Evolutionary conservation across 1,140 invertebrate genomes (phyloP), one percentile per base, ranked within the genome.

Genomic region (Episyrphus balteatus): DNA sequence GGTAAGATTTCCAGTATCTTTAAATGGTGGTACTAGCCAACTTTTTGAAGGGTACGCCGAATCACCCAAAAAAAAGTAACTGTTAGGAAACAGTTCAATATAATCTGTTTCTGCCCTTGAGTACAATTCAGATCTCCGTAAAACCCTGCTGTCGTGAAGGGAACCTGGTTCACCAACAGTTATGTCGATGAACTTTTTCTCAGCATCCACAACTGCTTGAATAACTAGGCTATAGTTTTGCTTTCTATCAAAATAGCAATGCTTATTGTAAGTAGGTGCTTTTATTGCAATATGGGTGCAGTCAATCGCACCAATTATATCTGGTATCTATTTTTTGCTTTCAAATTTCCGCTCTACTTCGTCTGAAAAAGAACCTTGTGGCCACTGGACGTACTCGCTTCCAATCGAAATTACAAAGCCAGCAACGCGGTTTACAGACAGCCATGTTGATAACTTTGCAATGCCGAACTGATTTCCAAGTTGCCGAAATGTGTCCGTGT

Each of bases 31-130:
- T n/a, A n/a, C n/a, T n/a, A n/a, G n/a, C n/a, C n/a, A n/a, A n/a
- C n/a, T n/a, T n/a, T n/a, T n/a, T n/a, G n/a, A n/a, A n/a, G n/a
- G n/a, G n/a, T n/a, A n/a, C n/a, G n/a, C n/a, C n/a, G n/a, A 47
- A 38, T 49, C 41, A 30, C 54, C 51, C 37, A 37, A 21, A 19
- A 51, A 48, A 47, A 51, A 53, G 14, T 21, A 26, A 5, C 19
- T 30, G 42, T 49, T 14, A 17, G 46, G 14, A 11, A 31, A 42
- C 15, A 53, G 36, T 19, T 26, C 41, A 30, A 30, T 13, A 14
- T 42, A 42, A 13, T 13, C 5, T 26, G 7, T 26, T 8, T 42
- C 18, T 5, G 18, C 46, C 41, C 47, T 40, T 26, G 7, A 7
- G 21, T 34, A 48, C 13, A 53, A 18, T 10, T 37, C 38, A 10